A percentile compares a stretch with the other conserved stretches of the same genome.
Conservation (phyloP, 2,888 invertebrate genomes). For the Branchellion lobata region DNA sequence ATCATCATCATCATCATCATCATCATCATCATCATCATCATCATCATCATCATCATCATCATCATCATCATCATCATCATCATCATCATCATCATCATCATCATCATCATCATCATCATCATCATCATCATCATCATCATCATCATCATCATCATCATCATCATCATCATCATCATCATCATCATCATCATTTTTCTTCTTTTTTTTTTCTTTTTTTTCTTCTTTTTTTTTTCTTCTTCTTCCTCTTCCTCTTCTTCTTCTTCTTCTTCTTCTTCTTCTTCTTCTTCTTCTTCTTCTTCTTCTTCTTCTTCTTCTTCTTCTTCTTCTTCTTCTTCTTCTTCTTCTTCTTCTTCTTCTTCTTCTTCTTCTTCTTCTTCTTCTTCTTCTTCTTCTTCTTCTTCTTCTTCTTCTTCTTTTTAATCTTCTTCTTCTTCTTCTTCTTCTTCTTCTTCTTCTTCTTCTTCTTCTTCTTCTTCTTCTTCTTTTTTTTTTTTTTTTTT, state of each 20-base stretch:
- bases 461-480: constrained; percentile 25
- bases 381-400: neutral
- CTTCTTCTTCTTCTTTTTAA: too few species aligned
- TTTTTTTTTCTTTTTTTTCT: neutral
- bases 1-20: neutral
- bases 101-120: neutral
- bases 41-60: neutral
- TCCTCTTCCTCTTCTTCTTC: too few species aligned
- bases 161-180: constrained; percentile 39
- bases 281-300: too few species aligned
- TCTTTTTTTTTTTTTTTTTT: neutral
- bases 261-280: too few species aligned
- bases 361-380: neutral
- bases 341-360: neutral
- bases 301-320: neutral
- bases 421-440: constrained; percentile 41
- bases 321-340: neutral
- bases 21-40: neutral
- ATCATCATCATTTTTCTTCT: neutral
- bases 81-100: constrained; percentile 13
- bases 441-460: constrained; percentile 47
- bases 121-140: constrained; percentile 39
- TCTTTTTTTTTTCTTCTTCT: too few species aligned
- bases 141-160: constrained; percentile 39
- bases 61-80: neutral